Evolutionary conservation across 2,113 vertebrate species (phyloP).

Genomic region (Oryzias woworae): DNA sequence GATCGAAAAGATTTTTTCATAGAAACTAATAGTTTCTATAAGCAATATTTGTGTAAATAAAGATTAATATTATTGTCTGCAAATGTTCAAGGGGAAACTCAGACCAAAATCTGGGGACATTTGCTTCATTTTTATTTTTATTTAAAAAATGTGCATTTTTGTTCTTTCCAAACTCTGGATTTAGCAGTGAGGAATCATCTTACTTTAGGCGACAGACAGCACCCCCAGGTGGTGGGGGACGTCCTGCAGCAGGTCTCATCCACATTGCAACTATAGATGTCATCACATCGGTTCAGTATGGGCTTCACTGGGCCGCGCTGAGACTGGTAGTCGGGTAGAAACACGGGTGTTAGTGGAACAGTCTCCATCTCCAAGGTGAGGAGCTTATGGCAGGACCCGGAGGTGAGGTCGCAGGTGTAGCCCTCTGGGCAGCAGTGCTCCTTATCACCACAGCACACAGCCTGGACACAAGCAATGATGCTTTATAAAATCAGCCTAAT

Average conservation of each 20-base stretch:
- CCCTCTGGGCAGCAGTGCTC: constrained; percentile 80
- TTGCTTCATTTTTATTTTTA: no score
- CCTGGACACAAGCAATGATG: constrained; percentile 45
- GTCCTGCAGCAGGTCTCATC: constrained; percentile 72
- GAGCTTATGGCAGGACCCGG: constrained; percentile 54
- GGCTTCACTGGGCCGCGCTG: not conserved
- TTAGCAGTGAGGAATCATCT: not conserved
- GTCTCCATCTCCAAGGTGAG: constrained; percentile 45
- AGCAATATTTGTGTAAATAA: no score
- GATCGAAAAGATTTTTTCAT: no score
- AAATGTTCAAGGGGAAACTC: no score
- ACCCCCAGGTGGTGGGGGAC: constrained; percentile 61
- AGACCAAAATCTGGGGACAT: no score
- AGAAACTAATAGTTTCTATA: no score
- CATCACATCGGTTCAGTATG: constrained; percentile 50
- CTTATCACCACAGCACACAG: constrained; percentile 71
- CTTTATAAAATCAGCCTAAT: not conserved
- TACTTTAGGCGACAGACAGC: constrained; percentile 70
- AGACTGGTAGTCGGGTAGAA: not conserved
- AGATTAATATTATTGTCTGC: no score
- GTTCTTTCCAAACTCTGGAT: no score
- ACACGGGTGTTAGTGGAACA: constrained; percentile 45
- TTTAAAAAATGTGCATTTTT: no score
- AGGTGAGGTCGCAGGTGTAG: constrained; percentile 64
- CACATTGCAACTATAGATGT: constrained; percentile 30